Evolutionary conservation across 2,888 invertebrate genomes (phyloP), one percentile per base, ranked within the genome.

Genomic region (Andrena bucephala): DNA sequence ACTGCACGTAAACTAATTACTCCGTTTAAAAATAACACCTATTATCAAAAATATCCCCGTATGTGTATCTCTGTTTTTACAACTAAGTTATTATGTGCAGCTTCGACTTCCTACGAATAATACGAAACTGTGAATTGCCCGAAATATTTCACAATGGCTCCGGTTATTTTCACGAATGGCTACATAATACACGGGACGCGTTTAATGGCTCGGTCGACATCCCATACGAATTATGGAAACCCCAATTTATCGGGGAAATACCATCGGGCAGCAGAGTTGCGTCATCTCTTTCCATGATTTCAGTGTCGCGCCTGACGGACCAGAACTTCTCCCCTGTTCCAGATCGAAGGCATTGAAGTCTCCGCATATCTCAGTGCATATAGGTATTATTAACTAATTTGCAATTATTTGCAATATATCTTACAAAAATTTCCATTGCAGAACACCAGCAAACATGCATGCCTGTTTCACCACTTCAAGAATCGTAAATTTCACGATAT

Each of bases 241-340:
- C 50, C 13, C 29, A 27, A 54, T 67, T 54, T 31, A 33, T 62
- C 7, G 6, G 36, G 57, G 65, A 57, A 84, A 72, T 77, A 52
- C n/a, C 60, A 13, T 36, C 59, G 70, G 71, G 20, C 8, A 60
- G 62, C 31, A n/a, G 36, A 24, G 27, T 31, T 42, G 54, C 10
- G 42, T 54, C 13, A 36, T 16, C 31, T 62, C 74, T 59, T 70
- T 78, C 10, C 59, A 73, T 57, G 24, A 16, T 59, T 59, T 59
- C 80, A 85, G 71, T 77, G 70, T 48, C 79, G 13, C 1, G 29
- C 10, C 3, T n/a, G 66, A 3, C 13, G 29, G 62, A 74, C n/a
- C 67, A 79, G 52, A 86, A 86, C 67, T 52, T 4, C 48, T 70
- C 36, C 68, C 36, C 27, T 57, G 24, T 24, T 77, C 33, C 8